Evolutionary conservation across 2,888 invertebrate genomes (phyloP).

Genomic region (Cheilosia variabilis): DNA sequence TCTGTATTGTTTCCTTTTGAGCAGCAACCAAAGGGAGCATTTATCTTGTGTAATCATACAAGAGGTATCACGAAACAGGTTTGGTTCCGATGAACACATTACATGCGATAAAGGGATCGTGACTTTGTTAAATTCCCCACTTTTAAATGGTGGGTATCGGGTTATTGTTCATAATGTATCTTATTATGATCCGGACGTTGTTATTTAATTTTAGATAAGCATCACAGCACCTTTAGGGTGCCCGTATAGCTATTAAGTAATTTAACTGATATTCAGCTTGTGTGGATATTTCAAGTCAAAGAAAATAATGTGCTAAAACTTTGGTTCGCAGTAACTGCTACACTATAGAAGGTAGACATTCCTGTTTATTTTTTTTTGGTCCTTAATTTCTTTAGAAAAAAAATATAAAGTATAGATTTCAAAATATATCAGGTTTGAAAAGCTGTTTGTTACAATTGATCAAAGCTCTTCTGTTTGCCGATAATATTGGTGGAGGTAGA

Average conservation of each 20-base stretch:
- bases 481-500: too few relatives aligned
- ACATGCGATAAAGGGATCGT: constrained; percentile 41
- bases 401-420: too few relatives aligned
- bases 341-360: too few relatives aligned
- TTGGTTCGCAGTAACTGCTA: too few relatives aligned
- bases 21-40: constrained; percentile 17
- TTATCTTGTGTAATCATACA: constrained; percentile 21
- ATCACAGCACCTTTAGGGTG: constrained; percentile 30
- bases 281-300: not conserved
- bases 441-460: too few relatives aligned
- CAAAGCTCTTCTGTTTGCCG: too few relatives aligned
- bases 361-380: too few relatives aligned
- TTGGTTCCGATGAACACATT: constrained; percentile 32
- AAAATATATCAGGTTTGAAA: too few relatives aligned
- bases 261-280: constrained; percentile 9
- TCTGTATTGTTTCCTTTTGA: constrained; percentile 30
- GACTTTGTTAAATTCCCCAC: constrained; percentile 30
- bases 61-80: constrained; percentile 13
- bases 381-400: too few relatives aligned
- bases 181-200: constrained; percentile 37
- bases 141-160: constrained; percentile 28
- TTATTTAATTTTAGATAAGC: constrained; percentile 36
- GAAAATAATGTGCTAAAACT: too few relatives aligned
- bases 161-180: constrained; percentile 35
- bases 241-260: constrained; percentile 31